phyloP scores from a whole-genome alignment of 2,113 vertebrate species.

The Elephas maximus region DNA sequence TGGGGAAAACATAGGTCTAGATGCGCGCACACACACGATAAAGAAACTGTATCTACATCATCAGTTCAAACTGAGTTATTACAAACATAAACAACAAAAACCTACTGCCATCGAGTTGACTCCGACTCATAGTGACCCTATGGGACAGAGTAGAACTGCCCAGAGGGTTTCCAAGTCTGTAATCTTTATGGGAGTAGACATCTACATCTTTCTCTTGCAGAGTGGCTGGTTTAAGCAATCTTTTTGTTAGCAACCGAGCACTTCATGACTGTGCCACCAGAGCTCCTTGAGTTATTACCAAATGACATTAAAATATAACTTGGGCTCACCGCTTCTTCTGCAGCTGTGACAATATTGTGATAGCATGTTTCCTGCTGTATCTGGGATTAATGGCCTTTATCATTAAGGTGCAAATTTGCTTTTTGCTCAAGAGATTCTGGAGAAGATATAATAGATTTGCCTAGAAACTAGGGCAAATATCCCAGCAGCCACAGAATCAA shows the following conservation, averaged over 20 bases:
- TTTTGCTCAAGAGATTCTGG: neutral
- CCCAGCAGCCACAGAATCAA: neutral
- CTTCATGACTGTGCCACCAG: neutral
- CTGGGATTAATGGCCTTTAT: neutral
- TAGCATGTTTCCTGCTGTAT: neutral
- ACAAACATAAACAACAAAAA: neutral
- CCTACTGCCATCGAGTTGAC: neutral
- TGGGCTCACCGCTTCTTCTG: neutral
- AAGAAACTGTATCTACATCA: neutral
- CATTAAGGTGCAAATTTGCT: neutral
- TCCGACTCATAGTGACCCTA: neutral
- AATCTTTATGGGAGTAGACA: neutral
- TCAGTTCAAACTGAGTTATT: neutral
- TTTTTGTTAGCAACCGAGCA: neutral
- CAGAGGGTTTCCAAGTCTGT: neutral
- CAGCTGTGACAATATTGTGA: neutral
- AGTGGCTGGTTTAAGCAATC: neutral
- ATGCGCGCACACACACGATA: neutral
- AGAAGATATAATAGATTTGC: neutral
- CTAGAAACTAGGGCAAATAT: constrained; percentile 29
- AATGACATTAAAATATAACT: neutral
- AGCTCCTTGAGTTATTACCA: neutral
- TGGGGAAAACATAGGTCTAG: neutral
- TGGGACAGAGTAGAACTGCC: neutral
- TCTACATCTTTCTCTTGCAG: neutral